Conservation (phyloP, 2,797 vertebrate genomes). For the Arctocebus calabarensis region DNA sequence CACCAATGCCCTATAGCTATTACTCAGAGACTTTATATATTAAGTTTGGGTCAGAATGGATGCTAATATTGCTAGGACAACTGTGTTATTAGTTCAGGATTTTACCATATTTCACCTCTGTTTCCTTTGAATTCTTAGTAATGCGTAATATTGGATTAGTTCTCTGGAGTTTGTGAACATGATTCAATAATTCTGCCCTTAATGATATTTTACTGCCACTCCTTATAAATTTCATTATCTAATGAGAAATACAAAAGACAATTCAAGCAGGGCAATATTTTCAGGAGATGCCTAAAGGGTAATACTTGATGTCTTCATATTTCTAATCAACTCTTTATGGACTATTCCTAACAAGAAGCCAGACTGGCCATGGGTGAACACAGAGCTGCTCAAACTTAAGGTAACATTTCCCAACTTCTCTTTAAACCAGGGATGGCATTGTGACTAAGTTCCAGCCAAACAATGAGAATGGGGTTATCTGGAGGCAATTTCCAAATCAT, state of each 20-base stretch:
- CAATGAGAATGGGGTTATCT: background rate
- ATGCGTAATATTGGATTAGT: background rate
- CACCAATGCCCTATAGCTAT: background rate
- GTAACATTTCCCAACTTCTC: background rate
- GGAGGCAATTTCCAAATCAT: background rate
- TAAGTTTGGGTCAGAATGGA: background rate
- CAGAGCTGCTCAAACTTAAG: background rate
- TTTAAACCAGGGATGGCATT: background rate
- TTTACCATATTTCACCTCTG: background rate
- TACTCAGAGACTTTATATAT: background rate
- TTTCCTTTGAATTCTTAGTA: slow-evolving; percentile 24
- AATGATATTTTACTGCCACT: background rate
- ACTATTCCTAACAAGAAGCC: slow-evolving; percentile 3
- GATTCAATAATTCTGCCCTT: background rate
- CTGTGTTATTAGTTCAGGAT: background rate
- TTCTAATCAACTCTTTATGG: background rate
- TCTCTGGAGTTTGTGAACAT: background rate
- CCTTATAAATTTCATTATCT: slow-evolving; percentile 25
- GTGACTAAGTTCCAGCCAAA: background rate
- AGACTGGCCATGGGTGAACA: background rate
- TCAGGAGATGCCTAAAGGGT: background rate
- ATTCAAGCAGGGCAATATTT: slow-evolving; percentile 14
- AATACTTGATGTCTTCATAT: background rate
- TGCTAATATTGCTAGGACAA: background rate
- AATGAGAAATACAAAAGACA: slow-evolving; percentile 27